Evolutionary conservation across 2,797 vertebrate genomes (phyloP), one percentile per base, ranked within the genome.

Genomic region (Poeciliopsis paucimaculata): DNA sequence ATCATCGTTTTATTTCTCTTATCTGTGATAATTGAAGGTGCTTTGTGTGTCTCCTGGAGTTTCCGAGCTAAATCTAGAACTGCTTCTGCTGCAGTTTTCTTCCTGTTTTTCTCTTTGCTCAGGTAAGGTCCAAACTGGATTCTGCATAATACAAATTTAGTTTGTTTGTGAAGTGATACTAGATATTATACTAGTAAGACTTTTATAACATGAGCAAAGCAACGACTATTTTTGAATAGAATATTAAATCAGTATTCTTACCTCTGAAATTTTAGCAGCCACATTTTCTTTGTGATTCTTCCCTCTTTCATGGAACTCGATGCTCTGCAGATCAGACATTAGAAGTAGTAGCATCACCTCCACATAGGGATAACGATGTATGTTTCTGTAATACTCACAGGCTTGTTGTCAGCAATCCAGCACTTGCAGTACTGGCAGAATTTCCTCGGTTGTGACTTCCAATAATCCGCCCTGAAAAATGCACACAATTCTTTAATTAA

Each of bases 281-380:
- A 99, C 98, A 99, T 99, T 99, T 95, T 99, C 98, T 88, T 99
- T 98, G 92, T 99, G 98, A 84, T 99, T 99, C 92, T 99, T 99
- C 70, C 98, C 98, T 91, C 98, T 96, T 94, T 99, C 98, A 51
- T 99, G 98, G 92, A 99, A 99, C n/a, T 99, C 98, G 82, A 99
- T 88, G 90, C 98, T 99, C 98, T 99, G 87, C 73, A 90, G 78
- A 88, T 89, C 71, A 88, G 83, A 87, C 34, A 82, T 0, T 1
- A 80, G 1, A 20, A 28, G 53, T 18, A 55, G 83, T 31, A 10
- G 28, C 43, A 46, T 45, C 11, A 62, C 1, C n/a, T 31, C 12
- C 55, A n/a, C 2, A 16, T 12, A 16, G 11, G 16, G 20, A 62
- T 60, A 31, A 75, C 28, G 4, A 41, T 0, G 36, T 16, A 4